Evolutionary conservation across 2,113 vertebrate genomes (phyloP).

Genomic region (Rana temporaria): DNA sequence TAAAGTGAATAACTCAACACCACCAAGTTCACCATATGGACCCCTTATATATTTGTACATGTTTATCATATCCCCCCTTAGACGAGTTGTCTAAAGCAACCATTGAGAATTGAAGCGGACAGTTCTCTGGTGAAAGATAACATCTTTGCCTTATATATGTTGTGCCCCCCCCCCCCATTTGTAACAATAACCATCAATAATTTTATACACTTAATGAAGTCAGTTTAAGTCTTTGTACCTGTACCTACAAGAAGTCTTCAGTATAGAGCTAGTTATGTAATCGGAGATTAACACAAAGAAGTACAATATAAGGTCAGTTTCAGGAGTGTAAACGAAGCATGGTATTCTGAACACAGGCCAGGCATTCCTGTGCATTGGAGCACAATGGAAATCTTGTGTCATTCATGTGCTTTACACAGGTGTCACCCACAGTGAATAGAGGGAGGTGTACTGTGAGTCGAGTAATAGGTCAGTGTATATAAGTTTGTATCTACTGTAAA

Average conservation of each 20-base stretch:
- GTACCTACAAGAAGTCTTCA: not conserved
- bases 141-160: too few relatives aligned
- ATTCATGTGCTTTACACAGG: constrained; percentile 5
- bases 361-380: constrained; percentile 14
- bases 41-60: too few relatives aligned
- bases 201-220: too few relatives aligned
- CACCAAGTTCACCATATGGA: too few relatives aligned
- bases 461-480: not conserved
- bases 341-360: constrained; percentile 16
- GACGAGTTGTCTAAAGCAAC: too few relatives aligned
- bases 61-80: too few relatives aligned
- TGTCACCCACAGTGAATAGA: not conserved
- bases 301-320: constrained; percentile 13
- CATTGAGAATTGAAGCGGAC: too few relatives aligned
- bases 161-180: too few relatives aligned
- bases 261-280: not conserved
- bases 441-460: not conserved
- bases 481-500: not conserved
- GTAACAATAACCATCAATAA: too few relatives aligned
- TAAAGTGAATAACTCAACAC: too few relatives aligned
- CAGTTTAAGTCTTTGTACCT: too few relatives aligned
- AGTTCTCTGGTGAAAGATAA: too few relatives aligned
- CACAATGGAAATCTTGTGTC: constrained; percentile 32
- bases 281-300: not conserved
- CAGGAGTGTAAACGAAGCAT: not conserved